phyloP scores from a whole-genome alignment of 1,140 invertebrate genomes.

The Camponotus floridanus region DNA sequence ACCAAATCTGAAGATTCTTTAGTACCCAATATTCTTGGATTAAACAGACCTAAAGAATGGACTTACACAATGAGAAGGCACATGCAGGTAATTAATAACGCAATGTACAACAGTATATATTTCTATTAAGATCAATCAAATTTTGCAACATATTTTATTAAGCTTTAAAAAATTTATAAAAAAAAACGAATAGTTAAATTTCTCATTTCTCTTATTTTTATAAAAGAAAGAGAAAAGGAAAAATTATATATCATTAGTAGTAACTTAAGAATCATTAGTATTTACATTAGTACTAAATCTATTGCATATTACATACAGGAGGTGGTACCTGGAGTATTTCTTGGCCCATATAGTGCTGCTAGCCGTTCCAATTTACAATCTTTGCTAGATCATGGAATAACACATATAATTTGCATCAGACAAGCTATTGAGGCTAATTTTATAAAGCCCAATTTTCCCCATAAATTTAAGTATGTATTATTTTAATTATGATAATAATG shows the following conservation, averaged over 20 bases:
- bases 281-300: neutral
- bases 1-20: constrained; percentile 73
- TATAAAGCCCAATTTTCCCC: constrained; percentile 90
- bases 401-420: constrained; percentile 91
- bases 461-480: constrained; percentile 87
- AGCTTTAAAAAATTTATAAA: neutral
- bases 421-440: constrained; percentile 89
- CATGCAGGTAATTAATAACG: constrained; percentile 87
- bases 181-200: neutral
- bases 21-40: constrained; percentile 60
- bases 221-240: too few species aligned
- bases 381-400: constrained; percentile 88
- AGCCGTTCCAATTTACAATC: constrained; percentile 86
- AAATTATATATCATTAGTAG: constrained; percentile 39
- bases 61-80: constrained; percentile 89
- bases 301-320: constrained; percentile 84
- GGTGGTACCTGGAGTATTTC: constrained; percentile 89
- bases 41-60: constrained; percentile 86
- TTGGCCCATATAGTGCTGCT: constrained; percentile 90
- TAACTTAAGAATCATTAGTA: neutral
- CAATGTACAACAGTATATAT: neutral
- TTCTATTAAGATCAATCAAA: neutral
- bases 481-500: neutral
- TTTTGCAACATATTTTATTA: neutral
- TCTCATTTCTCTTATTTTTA: neutral